Base-by-base conservation (phyloP, 2,113 vertebrate species). In the Antigone vipio region DNA sequence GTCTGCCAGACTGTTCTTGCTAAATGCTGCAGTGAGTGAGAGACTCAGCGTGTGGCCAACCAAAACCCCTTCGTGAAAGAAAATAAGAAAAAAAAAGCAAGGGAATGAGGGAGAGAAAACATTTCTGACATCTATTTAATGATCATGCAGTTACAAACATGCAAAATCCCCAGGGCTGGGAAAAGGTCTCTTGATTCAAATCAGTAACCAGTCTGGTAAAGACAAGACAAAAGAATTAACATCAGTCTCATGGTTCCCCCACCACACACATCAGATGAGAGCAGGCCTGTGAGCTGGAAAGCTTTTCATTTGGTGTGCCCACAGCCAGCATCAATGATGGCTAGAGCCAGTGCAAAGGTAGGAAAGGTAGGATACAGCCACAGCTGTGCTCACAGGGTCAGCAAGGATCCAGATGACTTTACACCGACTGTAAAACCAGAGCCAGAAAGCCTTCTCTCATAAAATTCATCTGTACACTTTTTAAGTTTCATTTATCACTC, bases 11-110 rank as follows among this genome's bases (percentile, higher is more conserved):
- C 77, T 88, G 74, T 91, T 97, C 92, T 93, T 96, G 96, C 97
- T 98, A 97, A 98, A 94, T 96, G 96, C 96, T 96, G 84, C 92
- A 91, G 84, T 88, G 94, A 93, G 69, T 93, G 95, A 98, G 96
- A 98, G 78, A 90, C 97, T 97, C 98, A 97, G 97, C 89, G 89
- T 96, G 98, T 79, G 82, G 93, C 59, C 84, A 71, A 89, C 90
- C 71, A 95, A 98, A 98, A 97, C 91, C 90, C 78, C 78, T 94
- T 81, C 87, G 35, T 87, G 67, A 93, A 96, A 98, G 71, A 84
- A 89, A 91, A 60, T 53, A 56, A 69, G 34, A 30, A 95, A 93
- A 67, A 67, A 88, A 79, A 91, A 75, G 7, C 44, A 80, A 79
- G n/a, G n/a, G 49, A 89, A 94, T 30, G 49, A 93, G 49, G 55